phyloP scores from a whole-genome alignment of 2,888 invertebrate genomes.

The Automeris io region DNA sequence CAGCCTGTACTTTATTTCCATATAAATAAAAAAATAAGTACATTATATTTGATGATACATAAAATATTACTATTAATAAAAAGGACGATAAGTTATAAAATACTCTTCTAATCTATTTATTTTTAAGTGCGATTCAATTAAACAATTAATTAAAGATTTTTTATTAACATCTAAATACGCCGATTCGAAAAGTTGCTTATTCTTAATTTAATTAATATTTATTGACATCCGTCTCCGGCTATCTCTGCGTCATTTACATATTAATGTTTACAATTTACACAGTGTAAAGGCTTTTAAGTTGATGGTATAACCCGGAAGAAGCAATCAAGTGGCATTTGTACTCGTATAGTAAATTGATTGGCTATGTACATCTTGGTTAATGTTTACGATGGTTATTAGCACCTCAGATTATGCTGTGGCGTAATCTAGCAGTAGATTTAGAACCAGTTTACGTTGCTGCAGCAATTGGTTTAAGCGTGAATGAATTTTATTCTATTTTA shows the following conservation, averaged over 20 bases:
- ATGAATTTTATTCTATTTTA: too few relatives aligned
- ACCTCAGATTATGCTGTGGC: constrained; percentile 4
- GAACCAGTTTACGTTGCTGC: too few relatives aligned
- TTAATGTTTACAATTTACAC: constrained; percentile 5
- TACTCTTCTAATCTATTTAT: too few relatives aligned
- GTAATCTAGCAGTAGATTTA: not conserved
- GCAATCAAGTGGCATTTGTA: constrained; percentile 3
- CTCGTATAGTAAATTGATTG: constrained; percentile 12
- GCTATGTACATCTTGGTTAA: constrained; percentile 12
- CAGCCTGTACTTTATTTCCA: too few relatives aligned
- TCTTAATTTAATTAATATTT: constrained; percentile 1
- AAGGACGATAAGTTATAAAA: too few relatives aligned
- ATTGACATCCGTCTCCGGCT: not conserved
- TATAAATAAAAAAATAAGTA: too few relatives aligned
- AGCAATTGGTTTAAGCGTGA: too few relatives aligned
- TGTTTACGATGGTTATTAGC: constrained; percentile 16
- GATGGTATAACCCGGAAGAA: constrained; percentile 6
- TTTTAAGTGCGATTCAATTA: not conserved
- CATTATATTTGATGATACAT: too few relatives aligned
- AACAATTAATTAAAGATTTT: not conserved
- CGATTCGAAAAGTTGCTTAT: not conserved
- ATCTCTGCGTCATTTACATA: constrained; percentile 2
- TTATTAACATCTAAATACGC: not conserved
- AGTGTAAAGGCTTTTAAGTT: constrained; percentile 5
- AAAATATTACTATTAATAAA: too few relatives aligned